These are phyloP conservation scores for Magallana nippona DNA, from an alignment of 2,888 invertebrate genomes.

Conservation along the genomic window DNA sequence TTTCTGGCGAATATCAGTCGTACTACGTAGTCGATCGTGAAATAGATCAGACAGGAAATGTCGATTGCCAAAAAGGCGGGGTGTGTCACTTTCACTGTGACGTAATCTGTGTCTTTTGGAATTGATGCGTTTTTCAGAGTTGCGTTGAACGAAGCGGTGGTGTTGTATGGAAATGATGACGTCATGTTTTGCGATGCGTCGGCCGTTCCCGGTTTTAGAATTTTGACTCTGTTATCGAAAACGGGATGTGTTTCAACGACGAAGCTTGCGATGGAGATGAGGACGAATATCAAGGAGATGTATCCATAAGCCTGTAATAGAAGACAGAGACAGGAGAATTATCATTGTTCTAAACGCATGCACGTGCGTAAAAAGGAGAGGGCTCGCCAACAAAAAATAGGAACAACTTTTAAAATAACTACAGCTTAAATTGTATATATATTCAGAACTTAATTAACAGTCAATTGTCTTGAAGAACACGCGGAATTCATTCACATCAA, in stretches of 20 bases:
- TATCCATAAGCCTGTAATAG: slow-evolving; percentile 58
- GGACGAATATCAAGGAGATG: slow-evolving; percentile 58
- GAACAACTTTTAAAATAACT: too few species aligned
- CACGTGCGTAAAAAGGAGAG: too few species aligned
- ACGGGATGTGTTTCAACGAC: slow-evolving; percentile 58
- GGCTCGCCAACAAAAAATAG: too few species aligned
- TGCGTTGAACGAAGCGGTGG: neutral
- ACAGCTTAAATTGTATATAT: too few species aligned
- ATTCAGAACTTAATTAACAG: too few species aligned
- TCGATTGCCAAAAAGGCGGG: slow-evolving; percentile 57
- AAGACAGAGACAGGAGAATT: too few species aligned
- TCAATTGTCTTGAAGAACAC: too few species aligned
- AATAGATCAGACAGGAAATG: slow-evolving; percentile 55
- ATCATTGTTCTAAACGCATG: too few species aligned
- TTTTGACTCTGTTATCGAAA: slow-evolving; percentile 47
- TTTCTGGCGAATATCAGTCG: slow-evolving; percentile 53
- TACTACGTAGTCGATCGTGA: slow-evolving; percentile 56
- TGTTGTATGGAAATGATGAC: slow-evolving; percentile 20
- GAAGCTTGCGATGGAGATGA: slow-evolving; percentile 62
- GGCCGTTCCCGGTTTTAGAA: neutral
- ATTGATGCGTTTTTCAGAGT: neutral
- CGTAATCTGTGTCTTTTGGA: neutral
- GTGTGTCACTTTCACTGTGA: slow-evolving; percentile 49
- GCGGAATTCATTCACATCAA: too few species aligned
- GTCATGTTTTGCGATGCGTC: slow-evolving; percentile 33